Evolutionary conservation across 1,140 invertebrate genomes (phyloP), one percentile per base, ranked within the genome.

Genomic region (Eumeta japonica): DNA sequence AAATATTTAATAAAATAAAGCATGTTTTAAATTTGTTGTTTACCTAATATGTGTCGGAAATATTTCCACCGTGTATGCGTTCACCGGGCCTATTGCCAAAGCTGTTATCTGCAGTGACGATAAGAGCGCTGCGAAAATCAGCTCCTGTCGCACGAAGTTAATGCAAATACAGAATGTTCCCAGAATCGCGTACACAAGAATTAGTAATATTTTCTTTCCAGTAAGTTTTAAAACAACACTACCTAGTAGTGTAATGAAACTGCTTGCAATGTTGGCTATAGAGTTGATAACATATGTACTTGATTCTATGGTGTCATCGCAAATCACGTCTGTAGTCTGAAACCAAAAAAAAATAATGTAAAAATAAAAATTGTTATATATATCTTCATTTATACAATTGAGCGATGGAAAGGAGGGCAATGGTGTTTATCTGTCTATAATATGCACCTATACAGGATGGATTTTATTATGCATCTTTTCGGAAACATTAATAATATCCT

Each of bases 31-130:
- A n/a, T n/a, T n/a, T n/a, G n/a, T n/a, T n/a, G 33, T 48, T 45
- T 50, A 74, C 68, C 68, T 70, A 27, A 71, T 50, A 44, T 62
- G 43, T 3, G 68, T 74, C 1, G 68, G 68, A 38, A 71, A 74
- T 19, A 71, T 63, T 38, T 67, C 55, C 5, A 71, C 66, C 34
- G 62, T 44, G 39, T 54, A 73, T 0, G 66, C 57, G 32, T 74
- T 74, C 4, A 71, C 40, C 0, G 68, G 66, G 7, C 66, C 68
- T 20, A 74, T 57, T 3, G 43, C 48, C 0, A 74, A 34, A 0
- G 52, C 62, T 31, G 54, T 46, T 0, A 74, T 15, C 3, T 58
- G 57, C 16, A 67, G 16, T 3, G 62, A 52, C 2, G 63, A 63
- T 4, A 74, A 24, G 2, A 67, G 39, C n/a, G 63, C 55, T 10